phyloP scores from a whole-genome alignment of 2,888 invertebrate species.

The Tipula vernalis region DNA sequence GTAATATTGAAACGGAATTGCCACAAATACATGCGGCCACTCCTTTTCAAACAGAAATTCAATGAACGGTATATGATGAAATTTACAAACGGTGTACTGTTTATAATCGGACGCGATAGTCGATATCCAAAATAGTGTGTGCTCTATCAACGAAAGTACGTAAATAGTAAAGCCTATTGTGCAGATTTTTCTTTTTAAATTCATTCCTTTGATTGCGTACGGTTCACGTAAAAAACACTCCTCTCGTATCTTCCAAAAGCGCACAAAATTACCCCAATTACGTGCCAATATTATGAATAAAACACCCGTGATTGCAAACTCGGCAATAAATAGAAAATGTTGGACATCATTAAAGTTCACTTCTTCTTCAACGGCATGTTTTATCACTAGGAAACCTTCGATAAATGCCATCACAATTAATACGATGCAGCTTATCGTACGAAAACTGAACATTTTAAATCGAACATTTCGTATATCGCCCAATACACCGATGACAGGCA shows the following conservation, averaged over 20 bases:
- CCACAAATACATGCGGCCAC: slow-evolving; percentile 24
- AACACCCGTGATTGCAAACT: not conserved
- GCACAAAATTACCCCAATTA: not conserved
- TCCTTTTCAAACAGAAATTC: slow-evolving; percentile 27
- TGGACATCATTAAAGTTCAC: not conserved
- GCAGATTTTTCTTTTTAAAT: not conserved
- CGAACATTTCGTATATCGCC: not conserved
- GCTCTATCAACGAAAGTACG: slow-evolving; percentile 17
- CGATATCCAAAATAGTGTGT: slow-evolving; percentile 22
- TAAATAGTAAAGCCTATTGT: not conserved
- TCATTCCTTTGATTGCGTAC: not conserved
- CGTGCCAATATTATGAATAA: not conserved
- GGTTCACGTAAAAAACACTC: not conserved
- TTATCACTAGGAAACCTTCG: not conserved
- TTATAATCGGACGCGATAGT: slow-evolving; percentile 25
- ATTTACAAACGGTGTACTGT: slow-evolving; percentile 27
- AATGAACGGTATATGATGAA: slow-evolving; percentile 26
- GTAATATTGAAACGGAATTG: slow-evolving; percentile 21
- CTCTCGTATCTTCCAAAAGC: not conserved
- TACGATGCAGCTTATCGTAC: not conserved
- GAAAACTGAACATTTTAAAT: not conserved
- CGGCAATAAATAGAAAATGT: not conserved
- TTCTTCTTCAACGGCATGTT: not conserved
- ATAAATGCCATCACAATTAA: not conserved
- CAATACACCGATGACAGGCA: not conserved